These are phyloP conservation scores for Chymomyza caudatula DNA, from an alignment of 2,888 invertebrate genomes.

Conservation along the genomic window DNA sequence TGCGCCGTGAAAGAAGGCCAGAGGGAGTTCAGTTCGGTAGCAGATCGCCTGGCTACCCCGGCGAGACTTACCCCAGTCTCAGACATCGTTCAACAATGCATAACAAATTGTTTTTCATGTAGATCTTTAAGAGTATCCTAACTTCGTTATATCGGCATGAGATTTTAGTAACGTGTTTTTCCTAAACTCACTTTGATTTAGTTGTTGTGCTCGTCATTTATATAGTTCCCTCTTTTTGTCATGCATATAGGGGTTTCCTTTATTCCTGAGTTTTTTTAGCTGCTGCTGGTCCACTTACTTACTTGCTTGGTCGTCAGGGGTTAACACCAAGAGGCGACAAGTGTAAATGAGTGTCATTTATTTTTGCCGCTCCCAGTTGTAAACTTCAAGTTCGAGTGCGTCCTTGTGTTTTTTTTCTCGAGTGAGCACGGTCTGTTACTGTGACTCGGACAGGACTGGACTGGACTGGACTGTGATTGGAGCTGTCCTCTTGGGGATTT, in stretches of 20 bases:
- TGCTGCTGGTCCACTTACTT: slow-evolving; percentile 16
- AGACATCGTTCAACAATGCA: no score
- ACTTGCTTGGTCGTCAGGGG: neutral
- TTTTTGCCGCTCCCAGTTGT: slow-evolving; percentile 21
- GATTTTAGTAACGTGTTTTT: neutral
- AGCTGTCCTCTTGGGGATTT: neutral
- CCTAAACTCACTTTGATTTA: slow-evolving; percentile 60
- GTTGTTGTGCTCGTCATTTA: slow-evolving; percentile 29
- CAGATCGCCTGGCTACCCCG: no score
- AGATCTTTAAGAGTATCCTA: neutral
- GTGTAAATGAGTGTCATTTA: slow-evolving; percentile 64
- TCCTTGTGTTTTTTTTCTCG: slow-evolving; percentile 14
- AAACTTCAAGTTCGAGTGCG: slow-evolving; percentile 5
- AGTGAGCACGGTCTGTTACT: neutral
- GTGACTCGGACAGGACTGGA: neutral
- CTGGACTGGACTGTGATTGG: neutral
- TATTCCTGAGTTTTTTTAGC: slow-evolving; percentile 3
- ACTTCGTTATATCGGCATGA: neutral
- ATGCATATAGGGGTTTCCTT: slow-evolving; percentile 10
- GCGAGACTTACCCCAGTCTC: no score
- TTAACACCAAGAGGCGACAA: slow-evolving; percentile 34
- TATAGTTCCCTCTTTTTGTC: slow-evolving; percentile 45
- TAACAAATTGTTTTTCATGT: no score
- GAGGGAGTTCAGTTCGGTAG: no score
- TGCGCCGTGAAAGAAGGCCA: no score